phyloP scores from a whole-genome alignment of 2,113 vertebrate species.

The Uria lomvia region DNA sequence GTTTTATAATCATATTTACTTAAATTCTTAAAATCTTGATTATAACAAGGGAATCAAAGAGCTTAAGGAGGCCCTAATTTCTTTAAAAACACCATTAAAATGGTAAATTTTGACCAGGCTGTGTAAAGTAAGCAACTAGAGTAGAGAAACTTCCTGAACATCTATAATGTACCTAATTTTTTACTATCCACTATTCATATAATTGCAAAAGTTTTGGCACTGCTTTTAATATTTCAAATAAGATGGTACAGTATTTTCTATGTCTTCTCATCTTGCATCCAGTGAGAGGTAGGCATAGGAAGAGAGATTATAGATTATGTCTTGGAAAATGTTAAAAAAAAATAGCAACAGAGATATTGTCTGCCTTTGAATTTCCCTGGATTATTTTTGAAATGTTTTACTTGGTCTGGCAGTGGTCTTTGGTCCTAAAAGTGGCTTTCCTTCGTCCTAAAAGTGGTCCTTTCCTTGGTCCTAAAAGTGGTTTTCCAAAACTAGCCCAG shows the following conservation, averaged over 20 bases:
- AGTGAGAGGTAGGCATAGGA: neutral
- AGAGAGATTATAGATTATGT: neutral
- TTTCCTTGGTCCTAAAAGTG: neutral
- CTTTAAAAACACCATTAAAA: neutral
- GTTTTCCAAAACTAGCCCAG: neutral
- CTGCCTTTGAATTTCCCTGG: neutral
- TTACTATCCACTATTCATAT: neutral
- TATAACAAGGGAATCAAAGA: neutral
- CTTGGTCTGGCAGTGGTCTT: neutral
- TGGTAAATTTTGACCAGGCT: neutral
- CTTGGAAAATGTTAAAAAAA: neutral
- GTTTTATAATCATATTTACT: neutral
- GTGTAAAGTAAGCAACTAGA: neutral
- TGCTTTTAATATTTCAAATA: neutral
- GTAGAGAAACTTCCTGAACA: neutral
- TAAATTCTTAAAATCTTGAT: neutral
- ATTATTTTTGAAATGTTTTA: neutral
- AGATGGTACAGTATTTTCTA: neutral
- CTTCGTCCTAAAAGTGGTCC: neutral
- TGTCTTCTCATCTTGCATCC: neutral
- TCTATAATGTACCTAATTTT: rapidly evolving
- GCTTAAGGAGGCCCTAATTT: neutral
- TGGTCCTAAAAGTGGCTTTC: neutral
- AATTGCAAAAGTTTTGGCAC: neutral
- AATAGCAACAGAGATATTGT: neutral